These are phyloP conservation scores for Chrysolina oricalcia DNA, from an alignment of 2,888 invertebrate species.

Conservation along the genomic window DNA sequence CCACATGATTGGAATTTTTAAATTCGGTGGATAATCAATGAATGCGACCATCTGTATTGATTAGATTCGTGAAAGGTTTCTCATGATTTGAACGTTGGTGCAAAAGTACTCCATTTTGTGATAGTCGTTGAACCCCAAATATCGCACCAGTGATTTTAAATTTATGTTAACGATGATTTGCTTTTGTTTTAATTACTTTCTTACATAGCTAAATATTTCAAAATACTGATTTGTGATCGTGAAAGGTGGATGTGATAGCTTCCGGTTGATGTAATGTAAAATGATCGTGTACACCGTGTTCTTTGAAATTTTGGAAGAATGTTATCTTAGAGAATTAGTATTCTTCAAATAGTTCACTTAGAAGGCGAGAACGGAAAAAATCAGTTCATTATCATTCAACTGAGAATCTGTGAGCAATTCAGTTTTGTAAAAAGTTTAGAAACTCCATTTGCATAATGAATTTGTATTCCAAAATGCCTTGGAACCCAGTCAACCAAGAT, in stretches of 20 bases:
- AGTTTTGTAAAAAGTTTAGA: background rate
- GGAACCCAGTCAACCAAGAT: background rate
- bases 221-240: background rate
- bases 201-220: background rate
- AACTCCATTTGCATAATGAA: background rate
- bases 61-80: conserved; percentile 4
- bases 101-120: background rate
- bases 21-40: too few species aligned
- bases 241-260: background rate
- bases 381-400: background rate
- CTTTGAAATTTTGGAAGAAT: background rate
- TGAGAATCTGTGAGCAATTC: background rate
- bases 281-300: background rate
- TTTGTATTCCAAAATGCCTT: background rate
- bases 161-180: conserved; percentile 8
- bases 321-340: background rate
- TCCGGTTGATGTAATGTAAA: background rate
- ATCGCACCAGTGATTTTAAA: conserved; percentile 17
- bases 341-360: background rate
- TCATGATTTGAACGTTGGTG: background rate
- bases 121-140: conserved; percentile 15
- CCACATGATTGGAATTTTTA: too few species aligned
- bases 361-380: background rate
- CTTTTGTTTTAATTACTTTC: background rate
- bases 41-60: too few species aligned